Percentiles rank a stretch among this genome's conserved stretches.
These are phyloP conservation scores for Eupsilia transversa DNA, from an alignment of 2,888 invertebrate species.

Conservation along the genomic window DNA sequence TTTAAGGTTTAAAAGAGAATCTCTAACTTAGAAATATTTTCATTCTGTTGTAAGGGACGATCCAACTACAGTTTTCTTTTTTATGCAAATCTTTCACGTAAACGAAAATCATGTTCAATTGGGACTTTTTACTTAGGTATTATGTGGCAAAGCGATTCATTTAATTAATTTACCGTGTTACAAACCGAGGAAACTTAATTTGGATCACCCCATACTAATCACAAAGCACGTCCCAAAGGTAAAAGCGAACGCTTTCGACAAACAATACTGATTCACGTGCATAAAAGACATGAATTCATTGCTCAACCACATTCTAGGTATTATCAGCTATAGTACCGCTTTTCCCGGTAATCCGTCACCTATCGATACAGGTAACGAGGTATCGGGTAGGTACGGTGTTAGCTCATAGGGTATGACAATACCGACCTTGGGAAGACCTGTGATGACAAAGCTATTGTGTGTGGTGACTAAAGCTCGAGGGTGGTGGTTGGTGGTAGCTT, in stretches of 20 bases:
- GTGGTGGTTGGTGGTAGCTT: slow-evolving; percentile 78
- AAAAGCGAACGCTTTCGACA: slow-evolving; percentile 15
- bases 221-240: not conserved
- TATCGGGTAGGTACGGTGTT: slow-evolving; percentile 41
- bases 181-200: not conserved
- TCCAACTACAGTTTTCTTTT: not conserved
- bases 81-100: not conserved
- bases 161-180: not conserved
- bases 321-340: slow-evolving; percentile 35
- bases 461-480: slow-evolving; percentile 83
- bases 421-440: slow-evolving; percentile 78
- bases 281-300: slow-evolving; percentile 35
- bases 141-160: not conserved
- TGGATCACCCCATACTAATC: not conserved
- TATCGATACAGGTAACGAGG: slow-evolving; percentile 44
- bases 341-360: slow-evolving; percentile 62
- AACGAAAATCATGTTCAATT: not conserved
- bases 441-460: slow-evolving; percentile 87
- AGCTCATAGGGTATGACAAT: slow-evolving; percentile 62
- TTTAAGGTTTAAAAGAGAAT: slow-evolving; percentile 3
- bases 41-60: not conserved
- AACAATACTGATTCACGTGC: slow-evolving; percentile 42
- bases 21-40: not conserved
- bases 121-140: not conserved
- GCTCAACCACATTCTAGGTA: slow-evolving; percentile 40